These are phyloP conservation scores for Agelas oroides DNA, from an alignment of 37 sponge, comb jelly and placozoan species.

Conservation along the genomic window DNA sequence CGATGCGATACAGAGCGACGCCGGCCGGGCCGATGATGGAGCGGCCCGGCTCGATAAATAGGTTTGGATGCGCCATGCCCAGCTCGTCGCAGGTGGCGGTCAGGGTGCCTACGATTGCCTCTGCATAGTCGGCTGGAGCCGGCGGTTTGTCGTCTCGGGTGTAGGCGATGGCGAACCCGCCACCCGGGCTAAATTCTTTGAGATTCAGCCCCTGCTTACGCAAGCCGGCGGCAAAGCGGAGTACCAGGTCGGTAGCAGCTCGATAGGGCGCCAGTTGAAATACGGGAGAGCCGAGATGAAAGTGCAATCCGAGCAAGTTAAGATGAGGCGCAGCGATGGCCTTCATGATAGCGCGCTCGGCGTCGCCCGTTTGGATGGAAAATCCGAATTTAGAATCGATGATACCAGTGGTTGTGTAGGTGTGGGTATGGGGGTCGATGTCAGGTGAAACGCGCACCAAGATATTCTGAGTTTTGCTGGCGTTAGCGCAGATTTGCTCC, in stretches of 20 bases:
- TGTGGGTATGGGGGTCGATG: constrained; percentile 16
- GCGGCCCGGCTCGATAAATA: constrained; percentile 13
- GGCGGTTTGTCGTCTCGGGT: background rate
- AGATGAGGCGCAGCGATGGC: background rate
- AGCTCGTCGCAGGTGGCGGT: background rate
- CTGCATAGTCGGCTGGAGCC: no score
- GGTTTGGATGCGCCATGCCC: background rate
- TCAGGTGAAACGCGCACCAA: background rate
- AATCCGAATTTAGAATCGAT: no score
- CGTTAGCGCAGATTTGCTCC: no score
- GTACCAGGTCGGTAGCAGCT: background rate
- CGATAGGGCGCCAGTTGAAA: background rate
- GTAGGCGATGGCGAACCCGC: constrained; percentile 7
- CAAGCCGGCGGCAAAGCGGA: background rate
- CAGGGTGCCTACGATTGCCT: background rate
- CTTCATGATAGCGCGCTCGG: no score
- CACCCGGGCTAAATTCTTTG: background rate
- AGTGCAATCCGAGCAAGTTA: background rate
- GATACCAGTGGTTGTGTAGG: constrained; percentile 12
- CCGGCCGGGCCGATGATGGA: constrained; percentile 9
- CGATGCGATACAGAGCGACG: background rate
- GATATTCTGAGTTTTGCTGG: background rate
- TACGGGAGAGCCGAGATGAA: constrained; percentile 8
- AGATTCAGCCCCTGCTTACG: background rate
- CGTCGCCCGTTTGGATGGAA: no score